Evolutionary conservation across 1,140 invertebrate genomes (phyloP).

Genomic region (Caerostris darwini): DNA sequence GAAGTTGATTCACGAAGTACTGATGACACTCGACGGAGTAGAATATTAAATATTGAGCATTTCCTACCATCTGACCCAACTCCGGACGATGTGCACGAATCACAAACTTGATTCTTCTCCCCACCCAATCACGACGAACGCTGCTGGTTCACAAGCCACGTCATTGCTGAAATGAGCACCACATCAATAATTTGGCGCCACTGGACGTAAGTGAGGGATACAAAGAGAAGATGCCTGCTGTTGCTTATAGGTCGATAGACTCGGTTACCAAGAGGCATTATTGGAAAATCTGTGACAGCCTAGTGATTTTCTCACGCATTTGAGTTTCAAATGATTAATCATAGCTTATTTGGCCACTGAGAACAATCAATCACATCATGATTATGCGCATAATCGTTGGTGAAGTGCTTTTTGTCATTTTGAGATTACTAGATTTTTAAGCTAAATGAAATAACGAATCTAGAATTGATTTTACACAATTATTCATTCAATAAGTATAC

Average conservation of each 20-base stretch:
- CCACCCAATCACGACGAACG: conserved; percentile 63
- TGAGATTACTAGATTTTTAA: too few relatives aligned
- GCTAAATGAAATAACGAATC: too few relatives aligned
- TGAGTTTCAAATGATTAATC: conserved; percentile 37
- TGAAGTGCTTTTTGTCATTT: too few relatives aligned
- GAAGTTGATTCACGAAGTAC: conserved; percentile 52
- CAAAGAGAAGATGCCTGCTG: conserved; percentile 11
- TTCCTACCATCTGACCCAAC: conserved; percentile 43
- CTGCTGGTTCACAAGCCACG: conserved; percentile 61
- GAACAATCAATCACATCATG: not conserved
- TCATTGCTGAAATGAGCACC: conserved; percentile 68
- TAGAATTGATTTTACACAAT: too few relatives aligned
- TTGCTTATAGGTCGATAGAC: conserved; percentile 56
- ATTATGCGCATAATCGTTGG: not conserved
- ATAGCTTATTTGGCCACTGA: not conserved
- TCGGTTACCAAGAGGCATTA: not conserved
- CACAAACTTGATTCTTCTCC: conserved; percentile 41
- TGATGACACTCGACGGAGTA: conserved; percentile 57
- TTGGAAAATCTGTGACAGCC: conserved; percentile 2
- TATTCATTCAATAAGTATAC: too few relatives aligned
- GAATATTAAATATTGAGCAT: conserved; percentile 65
- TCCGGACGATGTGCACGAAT: not conserved
- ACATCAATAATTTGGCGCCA: conserved; percentile 76
- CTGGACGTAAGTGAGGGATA: conserved; percentile 51
- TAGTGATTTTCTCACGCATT: conserved; percentile 30